These are phyloP conservation scores for Lamellibrachia luymesi DNA, from an alignment of 1,140 invertebrate species.

Conservation along the genomic window DNA sequence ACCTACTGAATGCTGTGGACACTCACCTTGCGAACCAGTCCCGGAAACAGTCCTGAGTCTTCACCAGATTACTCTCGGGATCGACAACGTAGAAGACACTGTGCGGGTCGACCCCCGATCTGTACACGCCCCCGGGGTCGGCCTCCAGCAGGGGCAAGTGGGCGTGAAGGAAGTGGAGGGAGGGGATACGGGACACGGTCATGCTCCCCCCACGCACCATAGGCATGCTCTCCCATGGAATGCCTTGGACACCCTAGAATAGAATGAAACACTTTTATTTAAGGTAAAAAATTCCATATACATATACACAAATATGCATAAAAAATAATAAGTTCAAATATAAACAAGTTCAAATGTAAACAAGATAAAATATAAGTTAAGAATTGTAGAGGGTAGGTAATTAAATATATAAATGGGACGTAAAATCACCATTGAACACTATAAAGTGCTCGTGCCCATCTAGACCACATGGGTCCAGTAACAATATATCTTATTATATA, in stretches of 20 bases:
- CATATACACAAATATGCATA: constrained; percentile 22
- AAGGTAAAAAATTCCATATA: too few relatives aligned
- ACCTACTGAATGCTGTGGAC: not conserved
- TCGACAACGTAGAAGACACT: constrained; percentile 68
- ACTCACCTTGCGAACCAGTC: constrained; percentile 47
- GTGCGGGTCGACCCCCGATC: constrained; percentile 57
- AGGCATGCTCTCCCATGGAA: constrained; percentile 74
- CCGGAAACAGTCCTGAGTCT: constrained; percentile 69
- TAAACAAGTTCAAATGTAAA: too few relatives aligned
- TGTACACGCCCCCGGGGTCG: constrained; percentile 59
- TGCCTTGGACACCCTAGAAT: constrained; percentile 66
- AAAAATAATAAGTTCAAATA: not conserved
- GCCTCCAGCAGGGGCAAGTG: constrained; percentile 58
- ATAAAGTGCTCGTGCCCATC: too few relatives aligned
- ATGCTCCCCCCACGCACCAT: constrained; percentile 60
- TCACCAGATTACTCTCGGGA: constrained; percentile 68
- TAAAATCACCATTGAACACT: too few relatives aligned
- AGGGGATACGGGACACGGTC: constrained; percentile 72
- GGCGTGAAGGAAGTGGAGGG: constrained; percentile 68
- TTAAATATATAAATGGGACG: too few relatives aligned
- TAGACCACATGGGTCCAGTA: too few relatives aligned
- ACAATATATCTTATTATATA: too few relatives aligned
- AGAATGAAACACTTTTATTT: too few relatives aligned
- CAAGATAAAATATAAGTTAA: too few relatives aligned
- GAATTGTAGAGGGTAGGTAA: too few relatives aligned